Conservation (phyloP, 2,113 vertebrate genomes). For the Pygoscelis adeliae region DNA sequence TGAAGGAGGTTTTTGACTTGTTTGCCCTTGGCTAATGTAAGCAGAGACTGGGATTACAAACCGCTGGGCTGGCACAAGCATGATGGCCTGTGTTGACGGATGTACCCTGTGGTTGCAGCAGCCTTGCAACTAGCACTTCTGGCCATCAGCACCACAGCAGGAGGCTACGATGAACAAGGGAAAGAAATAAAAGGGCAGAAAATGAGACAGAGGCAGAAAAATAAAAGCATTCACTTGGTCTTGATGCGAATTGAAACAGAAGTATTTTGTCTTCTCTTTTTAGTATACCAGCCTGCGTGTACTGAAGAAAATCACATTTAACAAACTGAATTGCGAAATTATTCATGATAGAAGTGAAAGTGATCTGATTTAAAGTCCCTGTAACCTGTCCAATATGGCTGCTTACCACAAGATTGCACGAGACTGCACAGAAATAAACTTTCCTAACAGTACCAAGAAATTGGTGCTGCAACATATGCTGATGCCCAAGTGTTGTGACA, state of each 20-base stretch:
- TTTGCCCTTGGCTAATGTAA: conserved; percentile 41
- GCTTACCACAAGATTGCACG: not conserved
- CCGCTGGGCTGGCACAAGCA: not conserved
- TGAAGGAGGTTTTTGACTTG: not conserved
- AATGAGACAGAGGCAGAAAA: not conserved
- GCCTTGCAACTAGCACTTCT: not conserved
- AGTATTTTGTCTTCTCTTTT: not conserved
- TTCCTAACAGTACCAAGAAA: not conserved
- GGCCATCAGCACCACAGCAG: conserved; percentile 50
- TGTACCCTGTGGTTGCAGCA: not conserved
- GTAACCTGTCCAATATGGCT: not conserved
- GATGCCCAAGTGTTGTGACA: not conserved
- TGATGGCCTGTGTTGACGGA: not conserved
- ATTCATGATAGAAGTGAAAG: not conserved
- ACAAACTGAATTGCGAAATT: not conserved
- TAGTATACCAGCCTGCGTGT: not conserved
- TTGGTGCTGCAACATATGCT: not conserved
- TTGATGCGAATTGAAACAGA: not conserved
- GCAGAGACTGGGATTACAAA: not conserved
- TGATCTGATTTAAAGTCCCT: not conserved
- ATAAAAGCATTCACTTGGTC: not conserved
- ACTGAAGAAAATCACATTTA: not conserved
- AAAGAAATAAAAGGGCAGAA: conserved; percentile 32
- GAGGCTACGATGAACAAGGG: not conserved
- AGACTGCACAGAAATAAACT: not conserved